phyloP scores from a whole-genome alignment of 2,113 vertebrate species.

The Corvus moneduloides region DNA sequence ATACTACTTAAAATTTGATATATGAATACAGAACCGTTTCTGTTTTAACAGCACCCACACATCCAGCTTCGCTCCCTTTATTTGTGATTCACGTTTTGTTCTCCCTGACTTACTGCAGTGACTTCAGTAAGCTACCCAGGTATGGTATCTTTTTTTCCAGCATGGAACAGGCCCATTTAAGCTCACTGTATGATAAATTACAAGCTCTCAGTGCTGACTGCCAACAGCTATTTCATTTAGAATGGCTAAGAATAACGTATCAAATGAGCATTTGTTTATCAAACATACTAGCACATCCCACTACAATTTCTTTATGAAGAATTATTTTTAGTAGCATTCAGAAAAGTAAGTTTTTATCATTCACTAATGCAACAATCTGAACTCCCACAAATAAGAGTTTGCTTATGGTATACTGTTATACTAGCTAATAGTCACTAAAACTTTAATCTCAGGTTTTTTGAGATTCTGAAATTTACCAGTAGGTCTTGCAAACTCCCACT shows the following conservation, averaged over 20 bases:
- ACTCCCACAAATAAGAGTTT: background rate
- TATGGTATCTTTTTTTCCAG: background rate
- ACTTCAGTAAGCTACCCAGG: background rate
- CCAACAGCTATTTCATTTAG: background rate
- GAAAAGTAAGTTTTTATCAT: background rate
- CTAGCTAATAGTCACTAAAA: background rate
- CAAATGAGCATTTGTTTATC: background rate
- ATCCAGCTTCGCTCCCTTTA: rapidly evolving
- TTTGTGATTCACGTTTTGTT: background rate
- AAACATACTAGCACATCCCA: rapidly evolving
- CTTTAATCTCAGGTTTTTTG: background rate
- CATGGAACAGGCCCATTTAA: background rate
- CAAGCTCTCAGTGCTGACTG: background rate
- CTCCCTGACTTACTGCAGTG: background rate
- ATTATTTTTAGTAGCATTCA: background rate
- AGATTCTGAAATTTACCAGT: background rate
- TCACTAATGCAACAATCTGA: background rate
- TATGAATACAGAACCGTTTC: background rate
- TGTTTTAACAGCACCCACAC: background rate
- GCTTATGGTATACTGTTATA: background rate
- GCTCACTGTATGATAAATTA: background rate
- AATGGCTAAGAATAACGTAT: background rate
- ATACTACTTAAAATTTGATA: background rate
- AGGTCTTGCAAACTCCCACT: background rate
- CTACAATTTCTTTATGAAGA: background rate